Evolutionary conservation across 1,140 invertebrate genomes (phyloP), one percentile per base, ranked within the genome.

Genomic region (Lepidurus packardi): DNA sequence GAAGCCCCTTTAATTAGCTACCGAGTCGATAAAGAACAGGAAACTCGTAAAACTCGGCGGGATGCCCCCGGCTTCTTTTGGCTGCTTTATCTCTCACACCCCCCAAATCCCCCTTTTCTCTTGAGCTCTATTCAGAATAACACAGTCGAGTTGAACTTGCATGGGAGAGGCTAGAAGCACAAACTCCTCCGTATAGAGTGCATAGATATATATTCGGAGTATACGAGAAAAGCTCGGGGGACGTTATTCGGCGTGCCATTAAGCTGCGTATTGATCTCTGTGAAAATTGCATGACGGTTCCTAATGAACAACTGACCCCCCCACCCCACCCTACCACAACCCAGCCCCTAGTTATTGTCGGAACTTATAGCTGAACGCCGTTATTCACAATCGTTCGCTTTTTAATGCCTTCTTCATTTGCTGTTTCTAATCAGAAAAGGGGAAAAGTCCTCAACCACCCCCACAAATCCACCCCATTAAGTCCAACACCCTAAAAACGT

Each of bases 1-100:
- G 53, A 65, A 65, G 53, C 53, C 53, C 53, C 53, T 65, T 65
- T 65, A 65, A 65, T 65, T 65, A 65, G 53, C 53, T 65, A 65
- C 53, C 53, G 53, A 65, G 53, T 65, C 53, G 53, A 65, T 65
- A 65, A 65, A 65, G 53, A 65, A 65, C 53, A 65, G 53, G 53
- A 65, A 65, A 65, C 53, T 65, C 53, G 53, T 65, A 65, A 65
- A 65, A 65, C 53, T 65, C 53, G 53, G 53, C 53, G 53, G 53
- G 53, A 65, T 65, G 53, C 53, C 53, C 53, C 53, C 53, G 53
- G 53, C 53, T 65, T 65, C 53, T 65, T 65, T 65, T 65, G 21
- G 53, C 53, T 21, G 53, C 53, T 65, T 65, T 65, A 65, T 65
- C 53, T 65, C 53, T 65, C 53, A 65, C 53, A 21, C 53, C 53